phyloP scores from a whole-genome alignment of 2,888 invertebrate genomes.

The Cerastoderma edule region DNA sequence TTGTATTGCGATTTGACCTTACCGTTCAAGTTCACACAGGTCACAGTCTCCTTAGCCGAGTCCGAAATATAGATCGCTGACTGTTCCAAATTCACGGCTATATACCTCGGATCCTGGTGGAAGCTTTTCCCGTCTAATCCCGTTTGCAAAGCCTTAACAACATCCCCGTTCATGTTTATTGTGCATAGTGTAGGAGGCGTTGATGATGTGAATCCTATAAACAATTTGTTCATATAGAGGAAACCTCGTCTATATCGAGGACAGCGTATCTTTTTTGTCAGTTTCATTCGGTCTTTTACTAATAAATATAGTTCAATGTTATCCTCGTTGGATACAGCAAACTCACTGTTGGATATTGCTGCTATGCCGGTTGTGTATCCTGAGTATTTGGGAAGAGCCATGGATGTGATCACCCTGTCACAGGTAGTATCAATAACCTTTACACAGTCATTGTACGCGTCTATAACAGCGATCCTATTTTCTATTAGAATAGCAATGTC shows the following conservation, averaged over 20 bases:
- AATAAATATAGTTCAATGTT: not conserved
- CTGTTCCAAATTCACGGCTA: not conserved
- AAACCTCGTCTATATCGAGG: not conserved
- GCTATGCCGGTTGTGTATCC: not conserved
- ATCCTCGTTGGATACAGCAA: not conserved
- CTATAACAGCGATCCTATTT: not conserved
- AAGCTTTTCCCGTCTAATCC: not conserved
- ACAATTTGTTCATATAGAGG: not conserved
- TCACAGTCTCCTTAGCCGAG: not conserved
- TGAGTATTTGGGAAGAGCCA: not conserved
- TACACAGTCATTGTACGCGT: not conserved
- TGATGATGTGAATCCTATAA: constrained; percentile 10
- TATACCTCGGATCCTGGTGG: not conserved
- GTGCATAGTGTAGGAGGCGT: not conserved
- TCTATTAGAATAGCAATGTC: not conserved
- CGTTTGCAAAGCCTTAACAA: not conserved
- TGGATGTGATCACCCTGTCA: not conserved
- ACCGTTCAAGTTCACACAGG: not conserved
- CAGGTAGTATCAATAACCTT: not conserved
- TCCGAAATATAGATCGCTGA: constrained; percentile 9
- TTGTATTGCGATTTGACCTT: not conserved
- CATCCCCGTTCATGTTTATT: not conserved
- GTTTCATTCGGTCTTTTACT: not conserved
- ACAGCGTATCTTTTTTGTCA: not conserved
- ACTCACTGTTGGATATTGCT: not conserved